Base-by-base conservation (phyloP, 2,888 invertebrate species). In the Amphipoea oculea region DNA sequence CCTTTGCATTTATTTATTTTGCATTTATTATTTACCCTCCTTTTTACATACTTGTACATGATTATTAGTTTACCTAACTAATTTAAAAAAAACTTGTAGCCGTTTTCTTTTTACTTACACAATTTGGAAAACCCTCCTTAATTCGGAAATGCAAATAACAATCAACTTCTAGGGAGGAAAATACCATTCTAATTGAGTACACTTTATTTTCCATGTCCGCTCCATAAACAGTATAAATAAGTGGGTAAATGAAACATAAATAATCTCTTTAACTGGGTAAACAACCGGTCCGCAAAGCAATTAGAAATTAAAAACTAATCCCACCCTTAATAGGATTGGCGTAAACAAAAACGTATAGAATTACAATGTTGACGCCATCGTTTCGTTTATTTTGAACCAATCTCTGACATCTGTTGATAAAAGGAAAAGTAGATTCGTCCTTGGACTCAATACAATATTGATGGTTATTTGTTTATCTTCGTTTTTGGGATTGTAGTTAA, bases 301-400 rank as follows among this genome's bases (percentile, higher is more conserved):
- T 87, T 87, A 79, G 70, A 87, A 85, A 85, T 86, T 76, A 76
- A 78, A 82, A 82, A 85, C 73, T 65, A 79, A 86, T 87, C 73
- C 73, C 23, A 29, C 14, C 40, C 63, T 23, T 74, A 78, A 72
- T 73, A 85, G 70, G 79, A 85, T 78, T 69, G 65, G 36, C 29
- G 42, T 76, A 67, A 76, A 87, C 68, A 87, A 68, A 75, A 73
- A 51, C 40, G 76, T 77, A 76, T 87, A 76, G 65, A 71, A 71
- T 78, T 78, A 69, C 77, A 82, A 71, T 65, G 69, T 73, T 73
- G 75, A 57, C 36, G 63, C 7, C 12, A 83, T 45, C 65, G 45
- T 48, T 75, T 36, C 5, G 23, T 82, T 85, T 78, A 85, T 82
- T 81, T 78, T 36, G 7, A 57, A 67, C 62, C 63, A 78, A 73